Evolutionary conservation across 2,888 invertebrate genomes (phyloP), one percentile per base, ranked within the genome.

Genomic region (Drosophila fulvimacula): DNA sequence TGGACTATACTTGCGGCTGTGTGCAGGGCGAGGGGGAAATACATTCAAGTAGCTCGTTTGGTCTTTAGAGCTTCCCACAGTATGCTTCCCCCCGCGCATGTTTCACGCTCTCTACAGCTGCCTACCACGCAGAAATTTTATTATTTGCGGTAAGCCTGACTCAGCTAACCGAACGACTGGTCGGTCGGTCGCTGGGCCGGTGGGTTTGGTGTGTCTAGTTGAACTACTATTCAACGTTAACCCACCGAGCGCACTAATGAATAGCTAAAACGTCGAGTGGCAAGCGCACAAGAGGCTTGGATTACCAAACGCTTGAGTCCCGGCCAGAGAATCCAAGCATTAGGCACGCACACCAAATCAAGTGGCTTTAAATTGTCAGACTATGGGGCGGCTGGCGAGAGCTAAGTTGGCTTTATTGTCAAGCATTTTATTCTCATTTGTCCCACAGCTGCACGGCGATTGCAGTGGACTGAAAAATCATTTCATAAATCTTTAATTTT

Each of bases 341-440:
- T 85, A 81, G 82, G 88, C 84, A 88, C 88, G 88, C 84, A 81
- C 84, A 77, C 66, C 66, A 73, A 77, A 76, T 88, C 86, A 86
- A 88, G 86, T 85, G 84, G 79, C 71, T 81, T 82, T 79, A 81
- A 81, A 85, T 82, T 85, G 83, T 77, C 81, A 72, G 69, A 59
- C 77, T 30, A 41, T 71, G 68, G 55, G 52, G 32, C 13, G 27
- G n/a, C 19, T 11, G 38, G 72, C 38, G 34, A 62, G 59, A 62
- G 59, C 59, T 57, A 59, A 69, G 57, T 63, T 73, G 51, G 44
- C 65, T 77, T 73, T 55, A 73, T 69, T 73, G 52, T 60, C 53
- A 32, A 59, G 41, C 44, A 17, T 41, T 56, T 15, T 51, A 42
- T 56, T 46, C 27, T 36, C 57, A 48, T 41, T 21, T 17, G 42